A percentile compares a stretch with the other conserved stretches of the same genome.
Conservation (phyloP, 2,113 vertebrate genomes). For the Axis porcinus region DNA sequence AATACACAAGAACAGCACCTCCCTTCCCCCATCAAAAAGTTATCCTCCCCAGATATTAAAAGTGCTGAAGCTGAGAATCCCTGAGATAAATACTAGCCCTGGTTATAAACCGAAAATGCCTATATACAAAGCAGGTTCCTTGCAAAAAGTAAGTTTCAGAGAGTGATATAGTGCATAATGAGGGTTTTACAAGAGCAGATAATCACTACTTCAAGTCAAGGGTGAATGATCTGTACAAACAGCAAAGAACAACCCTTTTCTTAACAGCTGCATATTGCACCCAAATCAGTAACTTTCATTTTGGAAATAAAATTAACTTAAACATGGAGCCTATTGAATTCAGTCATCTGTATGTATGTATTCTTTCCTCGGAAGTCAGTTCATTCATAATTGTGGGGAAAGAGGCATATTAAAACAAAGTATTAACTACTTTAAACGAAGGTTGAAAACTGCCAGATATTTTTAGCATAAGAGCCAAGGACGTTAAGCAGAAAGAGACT, state of each 20-base stretch:
- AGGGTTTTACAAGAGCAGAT: constrained; percentile 12
- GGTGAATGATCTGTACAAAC: not conserved
- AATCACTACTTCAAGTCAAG: not conserved
- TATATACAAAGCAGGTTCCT: not conserved
- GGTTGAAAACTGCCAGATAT: constrained; percentile 1
- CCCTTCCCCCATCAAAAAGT: not conserved
- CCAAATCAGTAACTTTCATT: not conserved
- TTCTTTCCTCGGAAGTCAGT: constrained; percentile 10
- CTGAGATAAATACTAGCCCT: not conserved
- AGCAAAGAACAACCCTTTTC: not conserved
- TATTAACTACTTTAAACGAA: constrained; percentile 27
- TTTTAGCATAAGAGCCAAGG: constrained; percentile 1
- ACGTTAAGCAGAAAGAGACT: not conserved
- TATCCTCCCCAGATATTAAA: not conserved
- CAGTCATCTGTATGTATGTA: not conserved
- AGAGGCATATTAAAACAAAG: constrained; percentile 22
- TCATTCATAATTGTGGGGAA: not conserved
- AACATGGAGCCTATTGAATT: not conserved
- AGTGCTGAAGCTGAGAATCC: not conserved
- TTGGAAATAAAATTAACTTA: constrained; percentile 37
- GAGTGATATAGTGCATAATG: not conserved
- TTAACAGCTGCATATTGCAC: not conserved
- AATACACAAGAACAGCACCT: not conserved
- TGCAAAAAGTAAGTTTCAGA: not conserved
- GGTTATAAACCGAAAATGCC: not conserved